These are phyloP conservation scores for Bostrychus sinensis DNA, from an alignment of 2,113 vertebrate genomes.

Conservation along the genomic window DNA sequence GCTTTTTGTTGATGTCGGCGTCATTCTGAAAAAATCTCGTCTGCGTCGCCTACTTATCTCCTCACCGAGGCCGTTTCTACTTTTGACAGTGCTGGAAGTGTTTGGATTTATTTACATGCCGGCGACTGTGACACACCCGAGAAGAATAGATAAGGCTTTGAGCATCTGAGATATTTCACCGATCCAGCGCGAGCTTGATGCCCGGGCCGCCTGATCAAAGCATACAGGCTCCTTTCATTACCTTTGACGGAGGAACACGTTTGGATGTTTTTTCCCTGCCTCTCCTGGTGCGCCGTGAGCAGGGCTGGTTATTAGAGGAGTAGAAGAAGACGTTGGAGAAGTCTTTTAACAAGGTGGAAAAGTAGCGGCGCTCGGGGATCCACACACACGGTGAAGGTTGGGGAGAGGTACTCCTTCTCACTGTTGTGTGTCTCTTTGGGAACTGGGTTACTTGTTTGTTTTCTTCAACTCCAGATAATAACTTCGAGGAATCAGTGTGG, in stretches of 20 bases:
- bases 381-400: conserved; percentile 39
- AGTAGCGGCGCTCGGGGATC: conserved; percentile 45
- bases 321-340: conserved; percentile 33
- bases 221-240: conserved; percentile 68
- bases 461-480: not conserved
- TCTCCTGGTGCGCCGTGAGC: conserved; percentile 50
- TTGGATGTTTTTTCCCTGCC: conserved; percentile 69
- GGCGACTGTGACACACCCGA: conserved; percentile 25
- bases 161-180: conserved; percentile 63
- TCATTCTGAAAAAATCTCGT: conserved; percentile 59
- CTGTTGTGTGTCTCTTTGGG: conserved; percentile 20
- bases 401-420: conserved; percentile 27
- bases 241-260: conserved; percentile 64
- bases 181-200: conserved; percentile 63
- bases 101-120: conserved; percentile 49
- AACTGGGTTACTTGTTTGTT: conserved; percentile 24
- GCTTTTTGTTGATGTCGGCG: conserved; percentile 59
- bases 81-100: conserved; percentile 50
- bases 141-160: conserved; percentile 58
- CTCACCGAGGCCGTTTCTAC: conserved; percentile 44
- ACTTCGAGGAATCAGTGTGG: not conserved
- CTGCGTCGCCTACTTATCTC: conserved; percentile 56
- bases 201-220: conserved; percentile 72
- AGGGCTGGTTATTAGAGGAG: conserved; percentile 58
- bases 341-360: conserved; percentile 61